Evolutionary conservation across 2,888 invertebrate species (phyloP), one percentile per base, ranked within the genome.

Genomic region (Crioceris asparagi): DNA sequence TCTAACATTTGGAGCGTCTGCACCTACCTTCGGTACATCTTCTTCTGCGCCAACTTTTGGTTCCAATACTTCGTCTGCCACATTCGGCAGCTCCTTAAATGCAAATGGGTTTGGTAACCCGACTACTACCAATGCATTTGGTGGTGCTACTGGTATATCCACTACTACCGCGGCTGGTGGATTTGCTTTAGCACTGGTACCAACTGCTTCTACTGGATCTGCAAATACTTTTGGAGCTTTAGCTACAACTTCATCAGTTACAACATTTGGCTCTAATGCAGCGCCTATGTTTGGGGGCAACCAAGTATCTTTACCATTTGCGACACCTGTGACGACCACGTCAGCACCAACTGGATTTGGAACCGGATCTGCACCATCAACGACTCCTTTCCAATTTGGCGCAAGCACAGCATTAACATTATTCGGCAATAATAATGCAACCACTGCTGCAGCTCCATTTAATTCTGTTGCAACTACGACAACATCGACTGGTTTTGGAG

Each of bases 21-120:
- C 35, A n/a, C 17, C 35, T 11, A 32, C 36, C 4, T 31, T 35
- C 23, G 34, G 31, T 32, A 26, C 29, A 12, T 6, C 37, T 10
- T 19, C 17, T 19, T 35, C 21, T 27, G n/a, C 25, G 25, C 12
- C 12, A 3, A 4, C 11, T 25, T 11, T 11, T n/a, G 12, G 12
- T 25, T 11, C n/a, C 12, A 19, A n/a, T 29, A 15, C 31, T 18
- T 16, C 31, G 3, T 8, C 12, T 30, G 4, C 31, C 2, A 15
- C n/a, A 6, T 30, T 30, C 17, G 31, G 17, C 6, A 30, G 7
- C 16, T 21, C 32, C 4, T 33, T 30, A 3, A 32, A 17, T 12
- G n/a, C 15, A 18, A 38, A 15, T 11, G 27, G 25, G 12, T 46
- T 46, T 39, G 47, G 45, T 14, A 30, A 25, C 27, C 18, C 38